phyloP scores from a whole-genome alignment of 2,888 invertebrate genomes.

The Mythimna albipuncta region DNA sequence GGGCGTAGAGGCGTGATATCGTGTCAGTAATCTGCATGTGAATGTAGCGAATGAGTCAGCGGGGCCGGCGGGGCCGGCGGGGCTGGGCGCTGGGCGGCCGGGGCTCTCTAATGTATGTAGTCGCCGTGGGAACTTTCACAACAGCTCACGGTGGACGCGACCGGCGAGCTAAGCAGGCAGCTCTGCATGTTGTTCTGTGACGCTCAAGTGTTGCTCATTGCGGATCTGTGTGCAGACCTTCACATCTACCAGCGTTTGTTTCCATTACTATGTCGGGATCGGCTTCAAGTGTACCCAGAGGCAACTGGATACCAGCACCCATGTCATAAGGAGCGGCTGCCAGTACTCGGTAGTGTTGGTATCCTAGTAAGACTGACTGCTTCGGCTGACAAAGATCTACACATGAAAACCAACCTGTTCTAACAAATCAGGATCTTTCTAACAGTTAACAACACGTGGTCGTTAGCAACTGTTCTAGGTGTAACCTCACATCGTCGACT shows the following conservation, averaged over 20 bases:
- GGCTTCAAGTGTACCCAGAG: background rate
- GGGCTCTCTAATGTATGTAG: constrained; percentile 13
- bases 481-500: too few relatives aligned
- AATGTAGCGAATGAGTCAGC: constrained; percentile 21
- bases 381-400: too few relatives aligned
- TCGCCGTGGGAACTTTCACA: constrained; percentile 30
- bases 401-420: too few relatives aligned
- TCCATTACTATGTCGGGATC: background rate
- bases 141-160: constrained; percentile 4
- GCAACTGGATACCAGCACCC: background rate
- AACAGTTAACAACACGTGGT: too few relatives aligned
- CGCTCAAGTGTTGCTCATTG: background rate
- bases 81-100: background rate
- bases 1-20: background rate
- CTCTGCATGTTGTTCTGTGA: background rate
- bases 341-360: too few relatives aligned
- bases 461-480: too few relatives aligned
- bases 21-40: constrained; percentile 15
- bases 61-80: too few relatives aligned
- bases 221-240: background rate
- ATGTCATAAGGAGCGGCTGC: too few relatives aligned
- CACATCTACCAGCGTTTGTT: background rate
- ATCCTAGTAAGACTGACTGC: too few relatives aligned
- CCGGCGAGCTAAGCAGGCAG: constrained; percentile 6
- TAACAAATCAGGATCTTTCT: too few relatives aligned